phyloP scores from a whole-genome alignment of 2,113 vertebrate species.

The Ceyx cyanopectus region DNA sequence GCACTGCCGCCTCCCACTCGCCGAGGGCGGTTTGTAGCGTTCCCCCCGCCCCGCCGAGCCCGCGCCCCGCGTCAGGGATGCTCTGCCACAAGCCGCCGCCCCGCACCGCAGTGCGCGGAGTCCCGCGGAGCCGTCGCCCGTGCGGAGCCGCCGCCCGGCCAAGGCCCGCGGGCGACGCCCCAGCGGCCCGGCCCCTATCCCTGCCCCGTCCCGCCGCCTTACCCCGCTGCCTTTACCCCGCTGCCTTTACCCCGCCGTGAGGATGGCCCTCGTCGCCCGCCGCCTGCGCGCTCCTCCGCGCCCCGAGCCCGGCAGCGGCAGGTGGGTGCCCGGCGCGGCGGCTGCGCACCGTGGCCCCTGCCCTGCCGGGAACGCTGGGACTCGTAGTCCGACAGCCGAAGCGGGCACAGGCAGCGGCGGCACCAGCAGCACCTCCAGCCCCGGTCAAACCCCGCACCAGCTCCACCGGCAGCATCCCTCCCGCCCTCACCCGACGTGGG shows the following conservation, averaged over 20 bases:
- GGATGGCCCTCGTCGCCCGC: background rate
- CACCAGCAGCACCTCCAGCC: background rate
- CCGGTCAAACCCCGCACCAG: background rate
- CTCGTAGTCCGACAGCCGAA: constrained; percentile 21
- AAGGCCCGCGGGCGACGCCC: too few relatives aligned
- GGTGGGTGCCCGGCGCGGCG: constrained; percentile 25
- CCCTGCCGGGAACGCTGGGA: constrained; percentile 37
- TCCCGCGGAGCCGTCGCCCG: background rate
- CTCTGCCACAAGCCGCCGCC: background rate
- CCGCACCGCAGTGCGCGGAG: background rate
- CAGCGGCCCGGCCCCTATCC: too few relatives aligned
- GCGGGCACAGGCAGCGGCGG: background rate
- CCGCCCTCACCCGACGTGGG: rapidly evolving
- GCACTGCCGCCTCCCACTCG: background rate
- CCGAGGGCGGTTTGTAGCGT: background rate
- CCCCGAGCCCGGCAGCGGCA: background rate
- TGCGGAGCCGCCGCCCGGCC: background rate
- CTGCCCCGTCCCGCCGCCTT: background rate
- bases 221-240: background rate
- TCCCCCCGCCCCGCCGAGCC: background rate
- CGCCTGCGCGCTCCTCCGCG: background rate
- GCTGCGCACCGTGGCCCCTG: background rate
- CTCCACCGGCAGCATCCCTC: background rate
- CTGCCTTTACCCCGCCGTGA: background rate
- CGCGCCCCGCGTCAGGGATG: background rate